Conservation (phyloP, 2,797 vertebrate genomes). For the Pteropus rufus region DNA sequence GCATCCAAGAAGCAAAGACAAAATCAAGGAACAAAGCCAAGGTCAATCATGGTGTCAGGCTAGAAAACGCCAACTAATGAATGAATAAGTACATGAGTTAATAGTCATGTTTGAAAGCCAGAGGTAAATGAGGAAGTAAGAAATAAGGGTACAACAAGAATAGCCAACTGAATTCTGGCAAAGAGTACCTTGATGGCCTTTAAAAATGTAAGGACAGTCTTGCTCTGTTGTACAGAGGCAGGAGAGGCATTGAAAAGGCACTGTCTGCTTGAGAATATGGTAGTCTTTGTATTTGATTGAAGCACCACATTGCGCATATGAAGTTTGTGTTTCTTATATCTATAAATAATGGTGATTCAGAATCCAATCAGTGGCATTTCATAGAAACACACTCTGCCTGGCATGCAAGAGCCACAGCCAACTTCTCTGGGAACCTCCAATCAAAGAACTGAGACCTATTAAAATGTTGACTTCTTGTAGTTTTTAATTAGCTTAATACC, state of each 20-base stretch:
- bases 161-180: not conserved
- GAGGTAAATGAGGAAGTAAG: not conserved
- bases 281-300: not conserved
- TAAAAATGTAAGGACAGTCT: not conserved
- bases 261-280: not conserved
- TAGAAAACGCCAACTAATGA: conserved; percentile 17
- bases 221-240: not conserved
- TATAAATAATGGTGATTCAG: not conserved
- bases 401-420: not conserved
- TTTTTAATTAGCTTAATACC: conserved; percentile 49
- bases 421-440: not conserved
- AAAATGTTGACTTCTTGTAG: conserved; percentile 51
- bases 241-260: not conserved
- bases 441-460: not conserved
- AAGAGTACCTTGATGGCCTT: not conserved
- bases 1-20: not conserved
- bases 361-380: not conserved
- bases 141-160: not conserved
- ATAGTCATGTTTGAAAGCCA: conserved; percentile 28
- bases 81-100: not conserved
- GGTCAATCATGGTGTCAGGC: not conserved
- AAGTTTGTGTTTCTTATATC: not conserved
- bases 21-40: conserved; percentile 45
- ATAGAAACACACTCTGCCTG: not conserved
- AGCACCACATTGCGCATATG: not conserved